Evolutionary conservation across 2,888 invertebrate genomes (phyloP), one percentile per base, ranked within the genome.

Genomic region (Epirrhoe tristata): DNA sequence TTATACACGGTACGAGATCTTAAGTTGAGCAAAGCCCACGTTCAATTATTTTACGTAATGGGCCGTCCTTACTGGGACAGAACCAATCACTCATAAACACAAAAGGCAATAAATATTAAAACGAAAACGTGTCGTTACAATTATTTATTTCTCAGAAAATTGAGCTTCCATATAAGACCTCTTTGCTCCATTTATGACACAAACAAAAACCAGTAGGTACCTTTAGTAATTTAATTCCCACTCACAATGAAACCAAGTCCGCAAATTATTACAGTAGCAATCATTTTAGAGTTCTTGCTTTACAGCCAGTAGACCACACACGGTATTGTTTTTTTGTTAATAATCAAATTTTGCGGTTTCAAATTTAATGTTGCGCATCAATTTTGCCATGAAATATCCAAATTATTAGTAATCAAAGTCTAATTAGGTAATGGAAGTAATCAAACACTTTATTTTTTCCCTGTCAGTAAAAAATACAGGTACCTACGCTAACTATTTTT

Each of bases 131-230:
- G 58, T 58, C 56, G 51, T 24, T 58, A 63, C 57, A 59, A 57
- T 66, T 55, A 63, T 66, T 63, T 59, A 59, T 53, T 66, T 62
- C 66, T 62, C 17, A 67, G 69, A 70, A 70, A 69, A 65, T 65
- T 67, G 51, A 58, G 57, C 46, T 66, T 61, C 73, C 75, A 67
- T 74, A 74, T 66, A 73, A 73, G 73, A 66, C 69, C 70, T 24
- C 50, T 67, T 50, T 69, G 68, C 55, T 76, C 77, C 73, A 77
- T 73, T 77, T 76, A 71, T 66, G 70, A 57, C 54, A 73, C 67
- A 61, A 71, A 74, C 70, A 77, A 70, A 69, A 73, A 69, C 64
- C 51, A 66, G 71, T 74, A 73, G 3, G 24, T n/a, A n/a, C 24
- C 24, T 24, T 3, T 24, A 74, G 39, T 55, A 39, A 52, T 71